Evolutionary conservation across 2,797 vertebrate genomes (phyloP).

Genomic region (Pangasius djambal): DNA sequence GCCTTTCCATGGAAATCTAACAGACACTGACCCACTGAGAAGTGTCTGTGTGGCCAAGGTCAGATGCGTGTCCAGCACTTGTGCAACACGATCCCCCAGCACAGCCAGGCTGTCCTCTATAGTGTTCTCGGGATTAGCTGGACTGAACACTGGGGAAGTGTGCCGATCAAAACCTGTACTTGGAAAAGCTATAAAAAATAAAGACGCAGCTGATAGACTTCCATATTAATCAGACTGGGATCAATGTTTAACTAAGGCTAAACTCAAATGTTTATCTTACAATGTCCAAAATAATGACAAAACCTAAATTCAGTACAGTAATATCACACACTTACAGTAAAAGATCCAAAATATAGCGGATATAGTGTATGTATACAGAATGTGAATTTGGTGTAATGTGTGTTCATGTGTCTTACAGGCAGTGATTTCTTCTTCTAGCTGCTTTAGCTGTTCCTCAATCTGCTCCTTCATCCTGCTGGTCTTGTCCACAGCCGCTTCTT

Average conservation of each 20-base stretch:
- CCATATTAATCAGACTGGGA: background rate
- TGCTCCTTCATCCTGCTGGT: conserved; percentile 77
- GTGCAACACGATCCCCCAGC: conserved; percentile 79
- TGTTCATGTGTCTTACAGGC: conserved; percentile 76
- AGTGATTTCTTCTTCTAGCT: conserved; percentile 86
- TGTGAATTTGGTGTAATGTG: background rate
- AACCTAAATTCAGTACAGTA: background rate
- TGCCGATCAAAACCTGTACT: conserved; percentile 85
- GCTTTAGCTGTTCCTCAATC: conserved; percentile 87
- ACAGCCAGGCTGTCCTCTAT: conserved; percentile 89
- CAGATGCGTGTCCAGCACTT: conserved; percentile 79
- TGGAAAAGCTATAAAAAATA: conserved; percentile 74
- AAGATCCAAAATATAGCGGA: background rate
- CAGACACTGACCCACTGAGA: conserved; percentile 82
- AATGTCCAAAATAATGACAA: background rate
- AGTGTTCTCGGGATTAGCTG: conserved; percentile 84
- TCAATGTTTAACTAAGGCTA: background rate
- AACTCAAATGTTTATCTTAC: background rate
- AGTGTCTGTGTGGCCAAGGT: conserved; percentile 78
- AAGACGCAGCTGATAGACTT: background rate
- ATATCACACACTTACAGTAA: background rate
- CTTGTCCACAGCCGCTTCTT: conserved; percentile 57
- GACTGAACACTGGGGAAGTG: conserved; percentile 89
- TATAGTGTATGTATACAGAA: background rate
- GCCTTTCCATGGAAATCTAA: background rate